Percentiles rank a stretch among this genome's conserved stretches.
phyloP scores from a whole-genome alignment of 2,113 vertebrate species.

The Pungitius pungitius region DNA sequence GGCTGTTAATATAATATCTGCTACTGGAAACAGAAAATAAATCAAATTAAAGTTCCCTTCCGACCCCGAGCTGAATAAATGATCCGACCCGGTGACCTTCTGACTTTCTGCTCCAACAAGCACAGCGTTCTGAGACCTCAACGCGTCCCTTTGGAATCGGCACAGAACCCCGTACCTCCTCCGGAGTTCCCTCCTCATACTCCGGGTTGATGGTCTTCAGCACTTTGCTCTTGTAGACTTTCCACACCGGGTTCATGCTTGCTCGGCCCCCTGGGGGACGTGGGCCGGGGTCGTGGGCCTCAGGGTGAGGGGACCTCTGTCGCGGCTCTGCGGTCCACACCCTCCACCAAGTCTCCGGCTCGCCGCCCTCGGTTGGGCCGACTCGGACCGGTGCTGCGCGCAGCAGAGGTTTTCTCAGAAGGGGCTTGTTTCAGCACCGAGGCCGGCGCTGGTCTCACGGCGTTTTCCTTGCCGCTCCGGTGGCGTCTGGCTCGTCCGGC shows the following conservation, averaged over 20 bases:
- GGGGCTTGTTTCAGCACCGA: conserved; percentile 31
- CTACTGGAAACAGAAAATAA: not conserved
- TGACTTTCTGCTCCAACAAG: conserved; percentile 15
- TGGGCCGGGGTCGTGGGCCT: no score
- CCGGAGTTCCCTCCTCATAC: conserved; percentile 73
- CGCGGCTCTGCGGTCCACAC: conserved; percentile 30
- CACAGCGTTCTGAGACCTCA: not conserved
- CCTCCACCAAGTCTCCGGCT: conserved; percentile 46
- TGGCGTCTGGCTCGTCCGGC: conserved; percentile 19
- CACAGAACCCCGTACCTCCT: conserved; percentile 71
- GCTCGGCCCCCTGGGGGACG: no score
- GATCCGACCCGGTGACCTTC: conserved; percentile 39
- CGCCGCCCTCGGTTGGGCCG: not conserved
- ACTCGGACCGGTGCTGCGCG: no score
- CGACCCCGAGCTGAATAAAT: conserved; percentile 56
- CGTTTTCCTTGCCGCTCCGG: conserved; percentile 18
- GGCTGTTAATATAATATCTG: not conserved
- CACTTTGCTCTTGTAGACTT: conserved; percentile 83
- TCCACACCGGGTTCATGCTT: conserved; percentile 84
- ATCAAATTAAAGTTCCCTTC: conserved; percentile 17
- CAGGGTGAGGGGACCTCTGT: conserved; percentile 25
- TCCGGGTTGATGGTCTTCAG: conserved; percentile 83
- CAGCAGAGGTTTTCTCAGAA: conserved; percentile 5
- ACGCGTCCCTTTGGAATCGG: not conserved
- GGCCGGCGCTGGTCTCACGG: conserved; percentile 51